Base-by-base conservation (phyloP, 2,888 invertebrate species). In the Coronaproctus castanopsis region DNA sequence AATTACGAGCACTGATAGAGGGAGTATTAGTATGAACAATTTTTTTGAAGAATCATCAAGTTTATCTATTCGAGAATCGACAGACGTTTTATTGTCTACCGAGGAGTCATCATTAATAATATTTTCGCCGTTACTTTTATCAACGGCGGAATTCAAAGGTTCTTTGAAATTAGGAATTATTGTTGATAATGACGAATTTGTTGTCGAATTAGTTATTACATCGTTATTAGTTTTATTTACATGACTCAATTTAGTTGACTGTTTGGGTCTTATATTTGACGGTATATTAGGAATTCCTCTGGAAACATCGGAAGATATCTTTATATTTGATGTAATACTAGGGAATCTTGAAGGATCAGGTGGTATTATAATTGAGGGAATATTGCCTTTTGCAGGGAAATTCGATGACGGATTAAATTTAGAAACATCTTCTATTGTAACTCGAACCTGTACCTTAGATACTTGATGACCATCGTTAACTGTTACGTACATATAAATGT, bases 381-480 rank as follows among this genome's bases (percentile, higher is more conserved):
- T 36, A 36, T 8, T 14, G 14, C 14, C 36, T 36, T 36, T 36
- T 14, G 36, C 14, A 8, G 36, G 36, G 14, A 36, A 36, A 36
- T 14, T 36, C 36, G 36, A 36, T 8, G 36, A 5, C 14, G 36
- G 36, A 36, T 36, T 36, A 8, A 14, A 5, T 14, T 5, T 8
- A 5, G 36, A 36, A 36, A 36, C 14, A 36, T 57, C 60, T 60
- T 55, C 51, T 64, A 84, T 80, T 65, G 78, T 77, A 14, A 80
- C 81, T 68, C 75, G 79, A n/a, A 83, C 80, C 71, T 82, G 82
- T 55, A 75, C 78, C 71, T 83, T 83, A 1, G 81, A 77, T 3
- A 76, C 75, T 54, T 81, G 72, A 62, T 77, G 74, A 3, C 83
- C 83, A 69, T 83, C 82, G 21, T 75, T 77, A 19, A 79, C 55